Base-by-base conservation (phyloP, 2,888 invertebrate genomes). In the Marronus borbonicus region DNA sequence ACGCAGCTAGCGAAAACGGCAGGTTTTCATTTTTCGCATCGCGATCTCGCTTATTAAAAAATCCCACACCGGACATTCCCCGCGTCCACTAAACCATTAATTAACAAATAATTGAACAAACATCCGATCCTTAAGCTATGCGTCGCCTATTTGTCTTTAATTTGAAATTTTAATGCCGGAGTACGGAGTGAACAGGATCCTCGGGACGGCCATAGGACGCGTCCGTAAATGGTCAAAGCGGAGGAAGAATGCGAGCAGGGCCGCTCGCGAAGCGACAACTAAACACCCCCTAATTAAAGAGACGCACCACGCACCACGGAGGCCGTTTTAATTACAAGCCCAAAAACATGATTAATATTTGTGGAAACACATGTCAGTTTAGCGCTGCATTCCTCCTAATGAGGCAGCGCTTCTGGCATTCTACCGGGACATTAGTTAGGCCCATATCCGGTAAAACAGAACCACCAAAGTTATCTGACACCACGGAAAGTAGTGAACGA, bases 361-460 rank as follows among this genome's bases (percentile, higher is more conserved):
- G 84, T 82, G 85, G 84, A 88, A 74, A 88, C 88, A 88, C 86
- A 88, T 88, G 88, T 88, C 88, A 87, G 87, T 88, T 88, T 88
- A 88, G 87, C 88, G 87, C 87, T 86, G 88, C 88, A 88, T 88
- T 88, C 88, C 88, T 88, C 87, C 86, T 88, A 88, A 88, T 88
- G 88, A 88, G 88, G 83, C 86, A 85, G 84, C 85, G 84, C 84
- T 84, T 82, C 83, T 82, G 81, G 84, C 85, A 87, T 87, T 86
- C 87, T 85, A 82, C 85, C 81, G 81, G 82, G 85, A 85, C 86
- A 86, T 87, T 79, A 86, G 84, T 86, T 85, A 85, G 85, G 85
- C 85, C 85, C 85, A 84, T 86, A 86, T 87, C 87, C 87, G 87
- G 86, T 83, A 76, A 76, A 31, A 75, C 78, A 79, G 78, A 76